phyloP scores from a whole-genome alignment of 2,888 invertebrate species.

The Aleiodes alternator region DNA sequence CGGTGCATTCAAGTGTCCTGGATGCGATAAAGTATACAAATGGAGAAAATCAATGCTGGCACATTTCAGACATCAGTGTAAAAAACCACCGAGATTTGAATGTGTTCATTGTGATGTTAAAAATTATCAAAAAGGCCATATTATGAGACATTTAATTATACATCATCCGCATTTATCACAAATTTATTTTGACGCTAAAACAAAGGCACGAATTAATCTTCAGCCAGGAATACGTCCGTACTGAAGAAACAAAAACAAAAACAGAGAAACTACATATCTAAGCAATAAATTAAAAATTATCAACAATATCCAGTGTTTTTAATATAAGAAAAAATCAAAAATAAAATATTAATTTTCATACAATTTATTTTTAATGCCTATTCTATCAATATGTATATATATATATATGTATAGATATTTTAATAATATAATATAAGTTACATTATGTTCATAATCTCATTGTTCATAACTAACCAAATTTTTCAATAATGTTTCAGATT shows the following conservation, averaged over 20 bases:
- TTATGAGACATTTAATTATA: conserved; percentile 59
- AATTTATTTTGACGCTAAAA: conserved; percentile 54
- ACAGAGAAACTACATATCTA: no score
- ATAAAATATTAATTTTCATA: conserved; percentile 35
- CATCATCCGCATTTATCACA: conserved; percentile 58
- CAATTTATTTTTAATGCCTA: no score
- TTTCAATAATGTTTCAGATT: not conserved
- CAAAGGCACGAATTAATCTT: conserved; percentile 17
- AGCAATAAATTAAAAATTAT: not conserved
- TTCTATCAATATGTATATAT: no score
- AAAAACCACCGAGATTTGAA: conserved; percentile 61
- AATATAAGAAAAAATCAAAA: conserved; percentile 16
- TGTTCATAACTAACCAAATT: not conserved
- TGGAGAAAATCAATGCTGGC: conserved; percentile 65
- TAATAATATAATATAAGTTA: not conserved
- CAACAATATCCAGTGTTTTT: conserved; percentile 15
- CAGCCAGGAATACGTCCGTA: not conserved
- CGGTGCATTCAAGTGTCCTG: conserved; percentile 63
- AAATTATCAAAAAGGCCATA: conserved; percentile 66
- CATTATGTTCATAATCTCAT: not conserved
- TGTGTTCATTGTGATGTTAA: conserved; percentile 64
- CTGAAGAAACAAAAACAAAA: not conserved
- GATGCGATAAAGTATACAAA: conserved; percentile 66
- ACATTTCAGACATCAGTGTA: conserved; percentile 63
- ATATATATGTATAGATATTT: no score